Conservation (phyloP, 2,888 invertebrate species). For the Lottia gigantea region DNA sequence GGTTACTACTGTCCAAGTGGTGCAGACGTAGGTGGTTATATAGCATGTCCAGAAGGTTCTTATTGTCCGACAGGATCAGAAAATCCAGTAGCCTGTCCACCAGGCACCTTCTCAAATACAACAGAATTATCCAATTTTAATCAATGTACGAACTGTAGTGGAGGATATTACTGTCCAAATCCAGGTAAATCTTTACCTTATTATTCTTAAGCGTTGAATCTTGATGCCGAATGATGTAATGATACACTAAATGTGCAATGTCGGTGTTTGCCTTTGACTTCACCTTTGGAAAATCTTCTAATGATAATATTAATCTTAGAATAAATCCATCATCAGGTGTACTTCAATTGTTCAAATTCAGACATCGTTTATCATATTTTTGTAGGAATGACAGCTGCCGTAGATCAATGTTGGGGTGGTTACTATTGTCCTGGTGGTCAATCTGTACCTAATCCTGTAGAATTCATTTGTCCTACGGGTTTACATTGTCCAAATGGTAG, state of each 20-base stretch:
- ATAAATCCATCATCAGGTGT: too few relatives aligned
- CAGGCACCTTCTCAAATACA: conserved; percentile 59
- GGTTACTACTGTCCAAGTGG: conserved; percentile 63
- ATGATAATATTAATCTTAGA: too few relatives aligned
- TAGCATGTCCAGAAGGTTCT: conserved; percentile 56
- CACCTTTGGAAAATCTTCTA: too few relatives aligned
- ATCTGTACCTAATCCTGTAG: conserved; percentile 52
- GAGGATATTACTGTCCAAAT: conserved; percentile 56
- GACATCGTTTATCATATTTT: not conserved
- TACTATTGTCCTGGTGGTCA: conserved; percentile 60
- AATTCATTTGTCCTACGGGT: conserved; percentile 56
- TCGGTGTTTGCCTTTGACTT: too few relatives aligned
- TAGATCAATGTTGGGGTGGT: conserved; percentile 60
- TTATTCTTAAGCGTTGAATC: too few relatives aligned
- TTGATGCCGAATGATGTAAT: not conserved
- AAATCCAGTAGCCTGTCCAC: conserved; percentile 51
- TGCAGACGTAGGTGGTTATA: conserved; percentile 49
- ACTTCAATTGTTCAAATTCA: too few relatives aligned
- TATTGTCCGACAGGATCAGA: conserved; percentile 57
- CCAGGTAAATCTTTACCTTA: conserved; percentile 38
- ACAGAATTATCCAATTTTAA: conserved; percentile 40
- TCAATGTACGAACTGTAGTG: conserved; percentile 50
- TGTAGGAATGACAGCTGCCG: conserved; percentile 57
- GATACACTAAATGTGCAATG: not conserved
- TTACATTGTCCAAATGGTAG: conserved; percentile 65